phyloP scores from a whole-genome alignment of 53 echinoderm and acorn worm genomes.

The Arbacia lixula region DNA sequence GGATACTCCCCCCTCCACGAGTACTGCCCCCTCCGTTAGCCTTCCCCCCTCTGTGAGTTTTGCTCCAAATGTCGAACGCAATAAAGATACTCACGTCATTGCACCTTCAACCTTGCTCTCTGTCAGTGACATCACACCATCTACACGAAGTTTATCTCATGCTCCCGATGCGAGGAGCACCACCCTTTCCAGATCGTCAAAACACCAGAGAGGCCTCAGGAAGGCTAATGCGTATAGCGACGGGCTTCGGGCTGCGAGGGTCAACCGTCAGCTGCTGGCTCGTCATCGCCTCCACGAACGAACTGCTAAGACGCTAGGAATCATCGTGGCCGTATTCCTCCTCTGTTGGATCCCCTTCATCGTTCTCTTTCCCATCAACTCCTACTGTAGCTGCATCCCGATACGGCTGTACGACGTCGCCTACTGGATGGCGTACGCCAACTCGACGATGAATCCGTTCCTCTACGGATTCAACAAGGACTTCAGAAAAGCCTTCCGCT shows the following conservation, averaged over 20 bases:
- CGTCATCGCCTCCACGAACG: slow-evolving; percentile 50
- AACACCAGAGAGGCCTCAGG: too few relatives aligned
- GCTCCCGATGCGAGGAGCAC: not conserved
- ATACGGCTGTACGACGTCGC: slow-evolving; percentile 63
- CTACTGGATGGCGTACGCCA: slow-evolving; percentile 75
- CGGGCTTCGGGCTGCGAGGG: not conserved
- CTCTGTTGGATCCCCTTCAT: slow-evolving; percentile 72
- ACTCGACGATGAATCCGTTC: slow-evolving; percentile 79
- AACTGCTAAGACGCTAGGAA: slow-evolving; percentile 73
- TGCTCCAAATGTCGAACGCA: not conserved
- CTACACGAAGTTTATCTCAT: not conserved
- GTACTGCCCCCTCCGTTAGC: too few relatives aligned
- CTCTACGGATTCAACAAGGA: slow-evolving; percentile 78
- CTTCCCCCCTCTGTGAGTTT: too few relatives aligned
- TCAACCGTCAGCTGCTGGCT: not conserved
- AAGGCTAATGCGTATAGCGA: not conserved
- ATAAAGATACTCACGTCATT: not conserved
- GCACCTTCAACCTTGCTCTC: too few relatives aligned
- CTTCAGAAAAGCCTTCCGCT: slow-evolving; percentile 70
- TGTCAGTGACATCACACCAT: too few relatives aligned
- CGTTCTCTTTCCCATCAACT: slow-evolving; percentile 72
- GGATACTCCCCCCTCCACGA: not conserved
- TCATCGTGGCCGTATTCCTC: slow-evolving; percentile 71
- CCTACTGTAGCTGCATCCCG: slow-evolving; percentile 73
- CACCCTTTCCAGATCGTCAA: too few relatives aligned